A percentile compares a stretch with the other conserved stretches of the same genome.
Conservation (phyloP, 2,113 vertebrate genomes). For the Indicator indicator region DNA sequence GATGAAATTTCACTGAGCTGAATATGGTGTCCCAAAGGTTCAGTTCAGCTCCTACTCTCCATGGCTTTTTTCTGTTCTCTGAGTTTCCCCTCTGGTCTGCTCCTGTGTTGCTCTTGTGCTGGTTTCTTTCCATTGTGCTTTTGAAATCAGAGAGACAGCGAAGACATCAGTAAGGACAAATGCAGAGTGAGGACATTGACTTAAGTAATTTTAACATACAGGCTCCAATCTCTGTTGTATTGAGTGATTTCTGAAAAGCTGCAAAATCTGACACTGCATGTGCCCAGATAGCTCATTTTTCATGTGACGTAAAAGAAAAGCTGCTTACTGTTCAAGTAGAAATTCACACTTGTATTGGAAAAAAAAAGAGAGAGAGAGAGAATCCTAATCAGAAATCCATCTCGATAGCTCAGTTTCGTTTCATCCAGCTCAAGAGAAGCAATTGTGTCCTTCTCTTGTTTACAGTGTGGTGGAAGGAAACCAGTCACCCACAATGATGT, state of each 20-base stretch:
- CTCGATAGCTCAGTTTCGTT: constrained; percentile 20
- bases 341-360: not conserved
- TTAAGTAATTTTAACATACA: not conserved
- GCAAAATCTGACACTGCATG: not conserved
- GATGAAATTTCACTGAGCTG: not conserved
- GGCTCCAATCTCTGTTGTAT: not conserved
- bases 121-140: not conserved
- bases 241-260: not conserved
- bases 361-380: not conserved
- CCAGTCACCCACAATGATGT: not conserved
- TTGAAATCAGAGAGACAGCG: not conserved
- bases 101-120: not conserved
- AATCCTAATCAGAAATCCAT: constrained; percentile 41
- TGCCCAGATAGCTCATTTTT: not conserved
- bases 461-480: not conserved
- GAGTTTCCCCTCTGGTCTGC: not conserved
- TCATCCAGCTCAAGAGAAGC: not conserved
- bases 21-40: not conserved
- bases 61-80: not conserved
- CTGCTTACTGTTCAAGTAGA: not conserved
- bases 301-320: constrained; percentile 5
- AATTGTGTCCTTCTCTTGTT: constrained; percentile 26
- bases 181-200: not conserved
- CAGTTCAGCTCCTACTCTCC: not conserved
- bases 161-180: not conserved